phyloP scores from a whole-genome alignment of 1,140 invertebrate genomes.

The Drosophila pruinosa region DNA sequence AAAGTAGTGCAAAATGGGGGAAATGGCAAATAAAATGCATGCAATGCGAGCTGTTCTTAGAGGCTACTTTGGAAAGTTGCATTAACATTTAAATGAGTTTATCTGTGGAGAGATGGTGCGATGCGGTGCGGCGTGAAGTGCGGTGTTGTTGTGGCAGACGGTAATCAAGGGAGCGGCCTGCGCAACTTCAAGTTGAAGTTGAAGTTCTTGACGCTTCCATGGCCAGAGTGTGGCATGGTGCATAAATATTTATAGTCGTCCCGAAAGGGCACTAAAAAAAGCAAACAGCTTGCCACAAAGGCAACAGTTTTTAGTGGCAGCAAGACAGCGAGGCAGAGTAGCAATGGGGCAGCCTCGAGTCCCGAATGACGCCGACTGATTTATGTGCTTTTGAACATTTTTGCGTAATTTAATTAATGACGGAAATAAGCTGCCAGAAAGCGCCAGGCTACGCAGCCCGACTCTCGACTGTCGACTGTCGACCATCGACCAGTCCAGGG shows the following conservation, averaged over 20 bases:
- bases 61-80: slow-evolving; percentile 61
- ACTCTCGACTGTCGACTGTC: slow-evolving; percentile 3
- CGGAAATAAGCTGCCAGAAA: slow-evolving; percentile 54
- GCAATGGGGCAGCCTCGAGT: background rate
- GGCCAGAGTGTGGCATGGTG: background rate
- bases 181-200: background rate
- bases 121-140: background rate
- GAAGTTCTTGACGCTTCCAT: slow-evolving; percentile 7
- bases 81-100: slow-evolving; percentile 81
- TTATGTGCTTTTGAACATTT: slow-evolving; percentile 80
- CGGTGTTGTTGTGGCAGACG: background rate
- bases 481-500: background rate
- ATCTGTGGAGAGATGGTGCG: slow-evolving; percentile 48
- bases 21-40: slow-evolving; percentile 68
- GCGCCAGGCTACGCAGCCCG: slow-evolving; percentile 22
- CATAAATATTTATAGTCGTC: slow-evolving; percentile 75
- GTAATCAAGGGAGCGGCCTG: slow-evolving; percentile 5
- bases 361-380: slow-evolving; percentile 68
- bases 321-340: background rate
- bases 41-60: slow-evolving; percentile 37
- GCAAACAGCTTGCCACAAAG: slow-evolving; percentile 20
- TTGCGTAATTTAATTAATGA: slow-evolving; percentile 81
- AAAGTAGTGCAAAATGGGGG: background rate
- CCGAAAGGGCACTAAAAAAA: slow-evolving; percentile 67
- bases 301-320: slow-evolving; percentile 32